Conservation (phyloP, 2,888 invertebrate species). For the Polylopha cassiicola region DNA sequence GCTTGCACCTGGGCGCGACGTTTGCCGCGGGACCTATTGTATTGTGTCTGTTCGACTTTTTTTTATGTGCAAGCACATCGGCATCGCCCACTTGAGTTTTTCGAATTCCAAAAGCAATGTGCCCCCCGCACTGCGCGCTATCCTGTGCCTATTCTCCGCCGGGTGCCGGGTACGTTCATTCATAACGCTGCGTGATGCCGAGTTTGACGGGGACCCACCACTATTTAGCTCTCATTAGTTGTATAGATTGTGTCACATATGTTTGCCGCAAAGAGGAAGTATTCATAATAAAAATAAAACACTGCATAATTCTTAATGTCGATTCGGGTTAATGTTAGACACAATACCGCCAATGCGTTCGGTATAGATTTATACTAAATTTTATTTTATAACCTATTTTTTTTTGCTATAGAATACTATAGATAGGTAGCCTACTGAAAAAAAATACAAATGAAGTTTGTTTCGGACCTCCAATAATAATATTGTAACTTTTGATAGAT, state of each 20-base stretch:
- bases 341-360: too few relatives aligned
- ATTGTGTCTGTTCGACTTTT: constrained; percentile 56
- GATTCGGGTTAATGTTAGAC: constrained; percentile 38
- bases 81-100: constrained; percentile 69
- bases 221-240: not conserved
- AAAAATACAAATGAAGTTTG: too few relatives aligned
- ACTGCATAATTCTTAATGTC: constrained; percentile 52
- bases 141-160: constrained; percentile 27
- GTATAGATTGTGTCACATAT: constrained; percentile 38
- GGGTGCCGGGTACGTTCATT: constrained; percentile 61
- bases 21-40: constrained; percentile 36
- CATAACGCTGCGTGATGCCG: constrained; percentile 66
- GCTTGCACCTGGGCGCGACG: constrained; percentile 37
- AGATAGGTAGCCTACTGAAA: too few relatives aligned
- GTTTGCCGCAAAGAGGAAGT: constrained; percentile 51
- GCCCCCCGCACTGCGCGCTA: constrained; percentile 13
- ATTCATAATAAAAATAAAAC: constrained; percentile 56
- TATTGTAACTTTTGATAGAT: too few relatives aligned
- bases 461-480: too few relatives aligned
- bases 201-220: constrained; percentile 30
- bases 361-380: too few relatives aligned
- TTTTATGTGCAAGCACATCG: constrained; percentile 52
- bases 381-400: too few relatives aligned
- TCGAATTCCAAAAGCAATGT: constrained; percentile 56
- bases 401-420: too few relatives aligned